These are phyloP conservation scores for Colistium nudipinnis DNA, from an alignment of 2,113 vertebrate species.

Conservation along the genomic window DNA sequence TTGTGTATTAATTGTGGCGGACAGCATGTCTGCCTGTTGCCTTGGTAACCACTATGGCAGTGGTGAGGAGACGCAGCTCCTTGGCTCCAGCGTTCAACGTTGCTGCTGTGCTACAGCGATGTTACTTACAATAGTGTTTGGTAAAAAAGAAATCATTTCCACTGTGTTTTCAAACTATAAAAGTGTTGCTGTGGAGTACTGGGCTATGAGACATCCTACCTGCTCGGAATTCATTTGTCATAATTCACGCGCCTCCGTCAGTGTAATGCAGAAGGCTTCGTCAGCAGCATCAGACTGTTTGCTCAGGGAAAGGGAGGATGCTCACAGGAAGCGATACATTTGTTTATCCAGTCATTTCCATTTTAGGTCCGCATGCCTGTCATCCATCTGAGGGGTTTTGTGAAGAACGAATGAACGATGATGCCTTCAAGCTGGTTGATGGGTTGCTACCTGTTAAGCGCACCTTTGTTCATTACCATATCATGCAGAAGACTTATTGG, in stretches of 20 bases:
- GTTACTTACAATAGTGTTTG: not conserved
- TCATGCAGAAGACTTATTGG: conserved; percentile 39
- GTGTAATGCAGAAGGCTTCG: conserved; percentile 35
- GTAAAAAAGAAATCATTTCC: not conserved
- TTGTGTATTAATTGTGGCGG: conserved; percentile 9
- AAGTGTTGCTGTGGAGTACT: conserved; percentile 15
- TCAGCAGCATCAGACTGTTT: conserved; percentile 11
- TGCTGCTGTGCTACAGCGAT: conserved; percentile 1
- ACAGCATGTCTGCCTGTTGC: conserved; percentile 26
- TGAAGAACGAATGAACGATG: conserved; percentile 37
- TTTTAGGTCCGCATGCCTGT: conserved; percentile 31
- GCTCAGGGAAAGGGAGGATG: conserved; percentile 3
- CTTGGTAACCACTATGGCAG: conserved; percentile 24
- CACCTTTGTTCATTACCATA: conserved; percentile 55
- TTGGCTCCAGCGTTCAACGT: not conserved
- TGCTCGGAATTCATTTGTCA: conserved; percentile 17
- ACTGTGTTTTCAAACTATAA: conserved; percentile 24
- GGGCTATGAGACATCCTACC: conserved; percentile 25
- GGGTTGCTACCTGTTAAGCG: conserved; percentile 31
- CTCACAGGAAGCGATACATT: conserved; percentile 20
- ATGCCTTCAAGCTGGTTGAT: conserved; percentile 43
- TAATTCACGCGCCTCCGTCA: conserved; percentile 28
- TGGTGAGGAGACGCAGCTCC: conserved; percentile 29
- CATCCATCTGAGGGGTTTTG: conserved; percentile 40
- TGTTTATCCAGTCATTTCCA: conserved; percentile 54